phyloP scores from a whole-genome alignment of 2,888 invertebrate genomes.

The Drosophila merina region DNA sequence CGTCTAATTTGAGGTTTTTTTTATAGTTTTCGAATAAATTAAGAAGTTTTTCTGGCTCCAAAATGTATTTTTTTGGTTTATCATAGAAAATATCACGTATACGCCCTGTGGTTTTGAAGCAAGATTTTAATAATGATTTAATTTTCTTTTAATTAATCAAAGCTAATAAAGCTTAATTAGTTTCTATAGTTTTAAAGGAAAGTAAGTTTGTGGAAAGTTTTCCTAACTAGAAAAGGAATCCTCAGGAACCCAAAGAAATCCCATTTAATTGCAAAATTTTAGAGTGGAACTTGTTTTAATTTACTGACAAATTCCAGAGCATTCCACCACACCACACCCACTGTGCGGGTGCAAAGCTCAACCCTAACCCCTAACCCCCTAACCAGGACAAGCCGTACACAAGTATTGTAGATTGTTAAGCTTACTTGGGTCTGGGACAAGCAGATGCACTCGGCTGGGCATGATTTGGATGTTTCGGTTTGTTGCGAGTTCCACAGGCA shows the following conservation, averaged over 20 bases:
- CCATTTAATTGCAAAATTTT: no score
- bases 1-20: no score
- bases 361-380: background rate
- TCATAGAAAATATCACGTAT: background rate
- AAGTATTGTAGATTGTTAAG: constrained; percentile 64
- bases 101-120: background rate
- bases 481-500: constrained; percentile 84
- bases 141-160: no score
- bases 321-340: background rate
- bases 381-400: constrained; percentile 10
- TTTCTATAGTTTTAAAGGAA: no score
- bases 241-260: no score
- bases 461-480: constrained; percentile 86
- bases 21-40: no score
- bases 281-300: no score
- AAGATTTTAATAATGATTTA: background rate
- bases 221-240: background rate
- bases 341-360: background rate
- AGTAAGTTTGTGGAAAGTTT: no score
- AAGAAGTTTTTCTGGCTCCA: no score
- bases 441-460: constrained; percentile 93
- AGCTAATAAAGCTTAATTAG: no score
- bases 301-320: no score
- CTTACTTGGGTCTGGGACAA: constrained; percentile 93
- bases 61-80: no score